phyloP scores from a whole-genome alignment of 2,888 invertebrate genomes.

The Scaptomyza polygonia region DNA sequence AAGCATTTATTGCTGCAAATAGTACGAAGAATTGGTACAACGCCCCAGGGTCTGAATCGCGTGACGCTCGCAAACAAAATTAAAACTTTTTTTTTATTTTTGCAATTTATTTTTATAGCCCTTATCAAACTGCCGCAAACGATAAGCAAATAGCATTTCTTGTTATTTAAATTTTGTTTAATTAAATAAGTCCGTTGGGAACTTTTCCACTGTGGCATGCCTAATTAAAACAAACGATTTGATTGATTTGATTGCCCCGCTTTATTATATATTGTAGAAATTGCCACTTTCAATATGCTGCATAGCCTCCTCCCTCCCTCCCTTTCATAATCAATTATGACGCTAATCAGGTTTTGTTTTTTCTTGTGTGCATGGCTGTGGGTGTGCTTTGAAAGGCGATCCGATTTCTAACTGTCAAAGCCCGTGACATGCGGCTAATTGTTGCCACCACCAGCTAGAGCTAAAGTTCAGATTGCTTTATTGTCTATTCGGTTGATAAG shows the following conservation, averaged over 20 bases:
- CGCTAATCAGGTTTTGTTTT: constrained; percentile 10
- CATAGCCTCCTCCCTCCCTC: constrained; percentile 1
- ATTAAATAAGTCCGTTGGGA: constrained; percentile 53
- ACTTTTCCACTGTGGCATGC: constrained; percentile 46
- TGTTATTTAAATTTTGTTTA: constrained; percentile 35
- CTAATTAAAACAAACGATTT: constrained; percentile 27
- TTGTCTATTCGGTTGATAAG: too few species aligned
- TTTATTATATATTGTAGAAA: constrained; percentile 24
- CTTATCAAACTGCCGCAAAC: constrained; percentile 41
- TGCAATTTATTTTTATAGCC: constrained; percentile 35
- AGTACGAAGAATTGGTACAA: constrained; percentile 48
- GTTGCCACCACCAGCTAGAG: neutral
- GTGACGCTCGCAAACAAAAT: constrained; percentile 39
- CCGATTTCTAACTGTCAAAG: constrained; percentile 44
- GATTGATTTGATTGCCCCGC: constrained; percentile 27
- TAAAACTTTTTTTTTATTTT: constrained; percentile 30
- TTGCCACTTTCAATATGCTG: constrained; percentile 28
- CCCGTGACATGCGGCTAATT: constrained; percentile 31
- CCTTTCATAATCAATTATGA: constrained; percentile 17
- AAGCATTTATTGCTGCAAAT: constrained; percentile 51
- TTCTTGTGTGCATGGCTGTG: constrained; percentile 14
- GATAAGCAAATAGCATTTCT: constrained; percentile 32
- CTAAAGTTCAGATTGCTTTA: neutral
- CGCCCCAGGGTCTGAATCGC: constrained; percentile 12
- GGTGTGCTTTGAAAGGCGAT: constrained; percentile 29